Evolutionary conservation across 1,140 invertebrate species (phyloP).

Genomic region (Rhagoletis zephyria): DNA sequence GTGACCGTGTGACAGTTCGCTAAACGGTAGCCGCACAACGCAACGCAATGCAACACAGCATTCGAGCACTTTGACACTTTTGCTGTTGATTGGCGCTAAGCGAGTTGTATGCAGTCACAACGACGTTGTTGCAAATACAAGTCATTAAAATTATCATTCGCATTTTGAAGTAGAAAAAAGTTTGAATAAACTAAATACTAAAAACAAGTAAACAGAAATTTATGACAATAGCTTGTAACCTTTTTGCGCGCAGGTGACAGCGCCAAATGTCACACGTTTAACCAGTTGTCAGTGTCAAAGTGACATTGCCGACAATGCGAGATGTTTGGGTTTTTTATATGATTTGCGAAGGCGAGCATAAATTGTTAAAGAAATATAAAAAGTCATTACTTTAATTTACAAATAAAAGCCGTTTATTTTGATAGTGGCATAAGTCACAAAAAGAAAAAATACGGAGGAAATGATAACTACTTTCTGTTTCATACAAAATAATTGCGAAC

Average conservation of each 20-base stretch:
- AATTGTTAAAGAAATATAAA: too few relatives aligned
- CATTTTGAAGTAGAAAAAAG: neutral
- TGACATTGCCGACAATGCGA: constrained; percentile 46
- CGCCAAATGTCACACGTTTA: constrained; percentile 36
- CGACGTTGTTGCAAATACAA: neutral
- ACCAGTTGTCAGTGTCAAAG: constrained; percentile 41
- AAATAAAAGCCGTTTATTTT: too few relatives aligned
- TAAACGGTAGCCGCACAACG: neutral
- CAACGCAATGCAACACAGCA: too few relatives aligned
- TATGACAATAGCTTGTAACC: constrained; percentile 2
- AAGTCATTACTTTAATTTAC: too few relatives aligned
- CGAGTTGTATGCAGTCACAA: neutral
- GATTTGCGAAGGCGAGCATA: neutral
- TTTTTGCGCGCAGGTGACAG: constrained; percentile 36
- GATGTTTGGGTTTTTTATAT: neutral
- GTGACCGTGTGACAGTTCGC: constrained; percentile 19
- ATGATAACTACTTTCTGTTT: too few relatives aligned
- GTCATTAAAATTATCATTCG: neutral
- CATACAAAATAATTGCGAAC: too few relatives aligned
- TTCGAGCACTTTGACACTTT: neutral
- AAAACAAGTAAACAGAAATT: constrained; percentile 10
- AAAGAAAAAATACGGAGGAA: too few relatives aligned
- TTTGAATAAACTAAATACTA: neutral
- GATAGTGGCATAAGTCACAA: too few relatives aligned
- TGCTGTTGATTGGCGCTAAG: constrained; percentile 9